These are phyloP conservation scores for Pollimyrus isidori DNA, from an alignment of 2,113 vertebrate species.

Conservation along the genomic window DNA sequence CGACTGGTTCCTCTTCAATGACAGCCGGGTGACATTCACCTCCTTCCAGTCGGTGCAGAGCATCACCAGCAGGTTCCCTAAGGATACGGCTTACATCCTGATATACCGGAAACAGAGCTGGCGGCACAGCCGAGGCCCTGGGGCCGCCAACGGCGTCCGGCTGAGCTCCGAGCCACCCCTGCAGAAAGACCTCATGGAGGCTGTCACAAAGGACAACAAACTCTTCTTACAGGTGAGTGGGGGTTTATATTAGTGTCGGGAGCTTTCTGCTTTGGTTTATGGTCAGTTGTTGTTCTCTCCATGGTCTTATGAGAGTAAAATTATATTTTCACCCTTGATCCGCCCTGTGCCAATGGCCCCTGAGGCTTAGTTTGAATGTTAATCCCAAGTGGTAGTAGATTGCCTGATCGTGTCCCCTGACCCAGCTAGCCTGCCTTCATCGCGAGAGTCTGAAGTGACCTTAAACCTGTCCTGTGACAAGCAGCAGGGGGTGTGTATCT, in stretches of 20 bases:
- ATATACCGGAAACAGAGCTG: slow-evolving; percentile 85
- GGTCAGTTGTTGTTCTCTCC: neutral
- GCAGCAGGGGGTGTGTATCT: neutral
- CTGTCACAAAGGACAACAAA: slow-evolving; percentile 96
- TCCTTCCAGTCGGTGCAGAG: slow-evolving; percentile 94
- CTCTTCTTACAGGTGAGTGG: slow-evolving; percentile 86
- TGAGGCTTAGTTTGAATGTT: neutral
- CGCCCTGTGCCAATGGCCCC: neutral
- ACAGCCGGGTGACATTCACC: slow-evolving; percentile 93
- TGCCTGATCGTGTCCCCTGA: neutral
- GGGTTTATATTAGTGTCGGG: neutral
- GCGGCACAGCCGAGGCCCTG: slow-evolving; percentile 41
- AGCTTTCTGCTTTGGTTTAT: neutral
- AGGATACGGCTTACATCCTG: slow-evolving; percentile 95
- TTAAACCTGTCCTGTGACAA: neutral
- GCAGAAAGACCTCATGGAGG: slow-evolving; percentile 96
- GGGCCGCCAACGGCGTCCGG: slow-evolving; percentile 62
- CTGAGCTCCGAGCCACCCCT: slow-evolving; percentile 82
- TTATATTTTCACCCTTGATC: neutral
- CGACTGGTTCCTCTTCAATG: slow-evolving; percentile 97
- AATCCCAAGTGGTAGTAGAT: neutral
- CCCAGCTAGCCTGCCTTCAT: neutral
- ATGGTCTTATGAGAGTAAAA: neutral
- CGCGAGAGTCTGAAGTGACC: neutral
- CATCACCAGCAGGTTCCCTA: slow-evolving; percentile 92